phyloP scores from a whole-genome alignment of 1,140 invertebrate genomes.

The Daktulosphaira vitifoliae region DNA sequence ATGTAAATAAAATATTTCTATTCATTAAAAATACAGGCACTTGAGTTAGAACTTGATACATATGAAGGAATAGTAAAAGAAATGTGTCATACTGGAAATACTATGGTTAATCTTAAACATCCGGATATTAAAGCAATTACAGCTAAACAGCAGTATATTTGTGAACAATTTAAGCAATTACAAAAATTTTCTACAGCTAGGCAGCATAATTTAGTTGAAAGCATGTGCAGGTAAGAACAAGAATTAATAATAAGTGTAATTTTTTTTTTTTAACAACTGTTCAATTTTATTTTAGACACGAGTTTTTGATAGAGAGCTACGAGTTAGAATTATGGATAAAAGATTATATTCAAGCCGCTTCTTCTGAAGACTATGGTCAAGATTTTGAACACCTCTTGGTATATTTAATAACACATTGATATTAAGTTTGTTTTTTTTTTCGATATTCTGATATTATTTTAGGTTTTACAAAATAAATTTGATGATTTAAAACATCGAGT shows the following conservation, averaged over 20 bases:
- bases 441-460: constrained; percentile 35
- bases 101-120: constrained; percentile 65
- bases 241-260: background rate
- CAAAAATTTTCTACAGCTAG: constrained; percentile 70
- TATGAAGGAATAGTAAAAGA: constrained; percentile 85
- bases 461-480: constrained; percentile 84
- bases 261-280: background rate
- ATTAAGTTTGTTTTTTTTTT: background rate
- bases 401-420: constrained; percentile 21
- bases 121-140: constrained; percentile 71
- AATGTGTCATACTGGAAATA: constrained; percentile 76
- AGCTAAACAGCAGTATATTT: constrained; percentile 65
- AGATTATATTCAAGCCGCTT: constrained; percentile 81
- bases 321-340: constrained; percentile 92
- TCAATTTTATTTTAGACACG: constrained; percentile 52
- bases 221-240: constrained; percentile 54
- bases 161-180: constrained; percentile 69
- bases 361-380: constrained; percentile 91
- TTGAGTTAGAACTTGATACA: constrained; percentile 86
- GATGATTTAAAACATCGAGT: constrained; percentile 89
- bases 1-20: constrained; percentile 10
- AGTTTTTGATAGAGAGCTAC: constrained; percentile 82
- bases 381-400: constrained; percentile 93
- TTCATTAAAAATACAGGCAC: constrained; percentile 49
- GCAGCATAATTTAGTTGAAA: constrained; percentile 79